Evolutionary conservation across 2,113 vertebrate genomes (phyloP).

Genomic region (Numenius arquata): DNA sequence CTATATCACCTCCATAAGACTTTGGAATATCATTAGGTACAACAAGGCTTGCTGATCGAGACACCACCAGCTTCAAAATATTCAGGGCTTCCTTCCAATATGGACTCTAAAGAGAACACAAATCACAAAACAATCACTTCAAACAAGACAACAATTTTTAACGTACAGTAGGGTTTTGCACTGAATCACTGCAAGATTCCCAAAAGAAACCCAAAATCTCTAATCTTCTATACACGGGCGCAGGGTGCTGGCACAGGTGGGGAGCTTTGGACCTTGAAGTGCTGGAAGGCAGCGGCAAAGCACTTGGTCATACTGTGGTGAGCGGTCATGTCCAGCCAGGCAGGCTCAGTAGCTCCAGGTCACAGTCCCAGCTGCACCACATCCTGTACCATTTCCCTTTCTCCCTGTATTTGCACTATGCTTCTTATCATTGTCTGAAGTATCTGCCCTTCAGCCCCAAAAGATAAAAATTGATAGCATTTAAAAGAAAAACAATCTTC

Average conservation of each 20-base stretch:
- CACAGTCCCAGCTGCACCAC: not conserved
- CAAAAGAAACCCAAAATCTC: not conserved
- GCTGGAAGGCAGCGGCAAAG: not conserved
- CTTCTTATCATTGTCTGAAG: not conserved
- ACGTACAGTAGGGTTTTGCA: not conserved
- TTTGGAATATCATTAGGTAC: conserved; percentile 95
- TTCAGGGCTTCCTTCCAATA: conserved; percentile 99
- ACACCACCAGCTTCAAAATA: conserved; percentile 97
- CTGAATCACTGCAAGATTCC: not conserved
- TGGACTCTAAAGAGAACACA: conserved; percentile 80
- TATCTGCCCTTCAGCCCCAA: not conserved
- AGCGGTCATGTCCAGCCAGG: not conserved
- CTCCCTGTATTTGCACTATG: not conserved
- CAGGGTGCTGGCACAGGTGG: not conserved
- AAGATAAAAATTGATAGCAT: not conserved
- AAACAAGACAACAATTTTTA: not conserved
- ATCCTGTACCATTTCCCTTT: accelerated
- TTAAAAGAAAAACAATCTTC: not conserved
- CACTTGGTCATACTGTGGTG: not conserved
- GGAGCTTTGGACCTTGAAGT: not conserved
- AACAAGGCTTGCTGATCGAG: conserved; percentile 95
- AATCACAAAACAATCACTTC: not conserved
- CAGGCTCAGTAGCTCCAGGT: not conserved
- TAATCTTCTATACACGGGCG: not conserved
- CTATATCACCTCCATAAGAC: conserved; percentile 85